These are phyloP conservation scores for Raja brachyura DNA, from an alignment of 2,113 vertebrate species.

Conservation along the genomic window DNA sequence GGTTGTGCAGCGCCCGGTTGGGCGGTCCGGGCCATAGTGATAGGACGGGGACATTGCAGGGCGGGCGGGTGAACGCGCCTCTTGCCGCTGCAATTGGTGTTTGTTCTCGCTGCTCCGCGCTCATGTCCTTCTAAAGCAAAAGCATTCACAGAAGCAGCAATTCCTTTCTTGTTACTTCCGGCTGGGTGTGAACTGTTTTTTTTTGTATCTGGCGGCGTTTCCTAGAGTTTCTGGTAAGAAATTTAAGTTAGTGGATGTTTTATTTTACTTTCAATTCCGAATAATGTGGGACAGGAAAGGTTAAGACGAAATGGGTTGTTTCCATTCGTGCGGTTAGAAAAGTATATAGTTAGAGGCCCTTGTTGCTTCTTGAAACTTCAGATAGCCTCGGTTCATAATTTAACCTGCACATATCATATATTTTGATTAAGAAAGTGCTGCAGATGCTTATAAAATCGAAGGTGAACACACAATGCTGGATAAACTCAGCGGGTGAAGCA, in stretches of 20 bases:
- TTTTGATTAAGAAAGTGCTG: too few relatives aligned
- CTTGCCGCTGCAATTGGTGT: not conserved
- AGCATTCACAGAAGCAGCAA: not conserved
- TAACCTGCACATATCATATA: not conserved
- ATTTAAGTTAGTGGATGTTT: not conserved
- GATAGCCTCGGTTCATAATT: not conserved
- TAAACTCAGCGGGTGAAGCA: too few relatives aligned
- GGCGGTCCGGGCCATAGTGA: not conserved
- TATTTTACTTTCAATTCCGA: not conserved
- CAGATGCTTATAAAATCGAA: too few relatives aligned
- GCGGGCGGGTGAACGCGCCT: not conserved
- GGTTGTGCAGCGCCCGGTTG: too few relatives aligned
- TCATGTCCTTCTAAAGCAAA: slow-evolving; percentile 31
- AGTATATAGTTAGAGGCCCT: not conserved
- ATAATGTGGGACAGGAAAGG: not conserved
- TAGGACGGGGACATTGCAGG: not conserved
- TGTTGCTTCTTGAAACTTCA: not conserved
- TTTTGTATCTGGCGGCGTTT: not conserved
- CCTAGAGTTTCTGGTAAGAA: not conserved
- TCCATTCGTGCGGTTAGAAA: not conserved
- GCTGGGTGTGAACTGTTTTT: not conserved
- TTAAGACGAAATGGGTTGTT: not conserved
- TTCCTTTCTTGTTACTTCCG: not conserved
- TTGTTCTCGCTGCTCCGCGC: not conserved
- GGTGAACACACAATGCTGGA: too few relatives aligned